Base-by-base conservation (phyloP, 2,888 invertebrate genomes). In the Cataglyphis rosenhaueri region DNA sequence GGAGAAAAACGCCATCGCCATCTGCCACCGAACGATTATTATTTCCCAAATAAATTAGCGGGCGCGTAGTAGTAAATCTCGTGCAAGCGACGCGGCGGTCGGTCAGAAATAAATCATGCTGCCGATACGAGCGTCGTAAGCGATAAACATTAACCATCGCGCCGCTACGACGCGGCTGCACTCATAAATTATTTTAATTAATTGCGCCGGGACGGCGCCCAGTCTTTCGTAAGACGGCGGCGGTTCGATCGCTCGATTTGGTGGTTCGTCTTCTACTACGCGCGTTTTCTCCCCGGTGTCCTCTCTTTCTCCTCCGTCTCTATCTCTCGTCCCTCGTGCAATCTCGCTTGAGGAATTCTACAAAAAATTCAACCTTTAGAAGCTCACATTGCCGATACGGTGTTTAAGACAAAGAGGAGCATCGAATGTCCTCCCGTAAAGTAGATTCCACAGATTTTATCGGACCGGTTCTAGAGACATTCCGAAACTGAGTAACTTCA, bases 381-480 rank as follows among this genome's bases (percentile, higher is more conserved):
- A 79, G 59, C 59, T 79, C 78, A 70, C 71, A 55, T 79, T 59
- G 78, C 59, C 59, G 71, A 55, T 70, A 70, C 71, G 70, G 44
- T 44, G 78, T 70, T 79, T 70, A 79, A 70, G 59, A 79, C 78
- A 79, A 79, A 70, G 78, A 29, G 21, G 32, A 25, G 59, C 78
- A 35, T 59, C 71, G 71, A 70, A 44, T 61, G 78, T 61, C 59
- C 59, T 18, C 29, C 57, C 38, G 70, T 79, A 70, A 79, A 79
- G 68, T 35, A 79, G 70, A 79, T 79, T 79, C 78, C 78, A 59
- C 78, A 70, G 59, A 79, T 79, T 79, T 79, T 79, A 79, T 79
- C 71, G 78, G 32, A 21, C 32, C 70, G 35, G 32, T 59, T 21
- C 78, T 4, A 18, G 18, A 70, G 41, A 78, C 78, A 79, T 79